phyloP scores from a whole-genome alignment of 2,113 vertebrate genomes.

The Mormoops blainvillei region DNA sequence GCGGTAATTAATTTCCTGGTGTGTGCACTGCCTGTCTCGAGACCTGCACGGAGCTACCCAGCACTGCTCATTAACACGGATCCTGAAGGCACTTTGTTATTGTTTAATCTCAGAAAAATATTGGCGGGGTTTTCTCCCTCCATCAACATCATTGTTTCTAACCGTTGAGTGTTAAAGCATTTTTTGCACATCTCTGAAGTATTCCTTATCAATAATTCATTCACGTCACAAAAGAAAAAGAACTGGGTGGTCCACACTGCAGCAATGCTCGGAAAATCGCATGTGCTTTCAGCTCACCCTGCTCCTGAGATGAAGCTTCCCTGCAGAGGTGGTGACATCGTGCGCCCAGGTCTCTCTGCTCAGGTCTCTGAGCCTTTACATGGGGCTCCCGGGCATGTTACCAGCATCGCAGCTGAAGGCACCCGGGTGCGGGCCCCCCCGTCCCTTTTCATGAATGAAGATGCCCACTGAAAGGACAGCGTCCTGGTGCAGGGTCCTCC shows the following conservation, averaged over 20 bases:
- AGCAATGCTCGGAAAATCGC: slow-evolving; percentile 60
- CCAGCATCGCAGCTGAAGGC: no score
- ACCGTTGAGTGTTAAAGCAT: slow-evolving; percentile 72
- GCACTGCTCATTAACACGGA: slow-evolving; percentile 80
- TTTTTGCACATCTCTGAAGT: slow-evolving; percentile 71
- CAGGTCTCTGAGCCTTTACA: no score
- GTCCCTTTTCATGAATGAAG: no score
- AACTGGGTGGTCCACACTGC: slow-evolving; percentile 68
- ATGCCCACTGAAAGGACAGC: no score
- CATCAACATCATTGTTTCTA: slow-evolving; percentile 73
- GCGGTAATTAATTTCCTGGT: slow-evolving; percentile 79
- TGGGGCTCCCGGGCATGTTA: no score
- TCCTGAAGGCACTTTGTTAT: slow-evolving; percentile 82
- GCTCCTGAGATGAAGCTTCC: slow-evolving; percentile 49
- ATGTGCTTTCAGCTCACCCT: slow-evolving; percentile 69
- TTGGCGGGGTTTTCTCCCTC: slow-evolving; percentile 51
- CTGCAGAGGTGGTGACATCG: no score
- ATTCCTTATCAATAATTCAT: slow-evolving; percentile 78
- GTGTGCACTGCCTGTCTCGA: slow-evolving; percentile 62
- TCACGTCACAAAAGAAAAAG: slow-evolving; percentile 69
- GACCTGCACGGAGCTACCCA: slow-evolving; percentile 49
- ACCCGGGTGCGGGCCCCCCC: no score
- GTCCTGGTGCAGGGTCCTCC: not conserved
- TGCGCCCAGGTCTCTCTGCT: no score
- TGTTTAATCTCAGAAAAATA: slow-evolving; percentile 76